Evolutionary conservation across 2,113 vertebrate genomes (phyloP), one percentile per base, ranked within the genome.

Genomic region (Lipotes vexillifer): DNA sequence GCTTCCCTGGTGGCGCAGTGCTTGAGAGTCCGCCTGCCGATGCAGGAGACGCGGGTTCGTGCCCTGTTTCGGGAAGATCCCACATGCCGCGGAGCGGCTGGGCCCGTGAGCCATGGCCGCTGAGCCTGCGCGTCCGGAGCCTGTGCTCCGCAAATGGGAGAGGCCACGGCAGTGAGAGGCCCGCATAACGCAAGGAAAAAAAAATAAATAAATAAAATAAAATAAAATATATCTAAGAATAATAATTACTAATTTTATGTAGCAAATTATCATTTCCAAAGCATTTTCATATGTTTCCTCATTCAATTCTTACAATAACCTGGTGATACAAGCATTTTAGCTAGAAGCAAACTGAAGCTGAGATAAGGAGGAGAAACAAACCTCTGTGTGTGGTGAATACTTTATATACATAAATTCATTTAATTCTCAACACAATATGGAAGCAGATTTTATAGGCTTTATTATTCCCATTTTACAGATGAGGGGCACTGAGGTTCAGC

Each of bases 141-240:
- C n/a, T n/a, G n/a, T n/a, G n/a, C n/a, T n/a, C n/a, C n/a, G n/a
- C n/a, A n/a, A n/a, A n/a, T n/a, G n/a, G n/a, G n/a, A n/a, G n/a
- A n/a, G n/a, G n/a, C n/a, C n/a, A n/a, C n/a, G n/a, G n/a, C n/a
- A n/a, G n/a, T n/a, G n/a, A n/a, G n/a, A n/a, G n/a, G n/a, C n/a
- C n/a, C n/a, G n/a, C n/a, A n/a, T n/a, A n/a, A n/a, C n/a, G n/a
- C n/a, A n/a, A n/a, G n/a, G n/a, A n/a, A n/a, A n/a, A n/a, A n/a
- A n/a, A n/a, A n/a, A n/a, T n/a, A n/a, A n/a, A n/a, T n/a, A n/a
- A n/a, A n/a, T n/a, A n/a, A n/a, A n/a, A n/a, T n/a, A n/a, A n/a
- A n/a, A n/a, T 80, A 95, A 97, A 92, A 59, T 63, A n/a, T 46
- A 59, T 71, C 23, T 91, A 46, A 93, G 69, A 88, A 65, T 59